Evolutionary conservation across 2,797 vertebrate species (phyloP).

Genomic region (Oreonectes daqikongensis): DNA sequence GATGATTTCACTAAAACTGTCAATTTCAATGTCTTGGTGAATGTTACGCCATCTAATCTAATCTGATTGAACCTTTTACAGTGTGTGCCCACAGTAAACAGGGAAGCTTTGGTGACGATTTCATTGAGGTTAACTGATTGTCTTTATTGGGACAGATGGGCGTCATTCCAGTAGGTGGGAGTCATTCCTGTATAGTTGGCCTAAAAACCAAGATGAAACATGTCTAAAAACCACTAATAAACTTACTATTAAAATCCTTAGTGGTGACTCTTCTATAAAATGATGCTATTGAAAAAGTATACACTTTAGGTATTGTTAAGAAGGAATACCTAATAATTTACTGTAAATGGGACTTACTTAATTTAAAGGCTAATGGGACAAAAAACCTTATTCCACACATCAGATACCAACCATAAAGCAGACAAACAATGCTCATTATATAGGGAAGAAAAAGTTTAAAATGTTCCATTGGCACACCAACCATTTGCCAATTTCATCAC

Average conservation of each 20-base stretch:
- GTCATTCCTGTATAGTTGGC: constrained; percentile 47
- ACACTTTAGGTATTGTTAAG: constrained; percentile 51
- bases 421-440: constrained; percentile 49
- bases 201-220: constrained; percentile 56
- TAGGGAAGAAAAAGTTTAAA: constrained; percentile 55
- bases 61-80: neutral
- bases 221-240: constrained; percentile 68
- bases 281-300: constrained; percentile 53
- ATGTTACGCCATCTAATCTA: neutral
- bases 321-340: constrained; percentile 52
- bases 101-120: neutral
- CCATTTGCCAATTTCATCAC: constrained; percentile 59
- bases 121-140: neutral
- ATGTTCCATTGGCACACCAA: constrained; percentile 57
- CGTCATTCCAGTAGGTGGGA: constrained; percentile 33
- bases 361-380: no score
- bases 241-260: constrained; percentile 50
- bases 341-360: neutral
- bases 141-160: neutral
- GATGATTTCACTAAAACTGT: constrained; percentile 7
- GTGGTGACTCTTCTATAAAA: constrained; percentile 52
- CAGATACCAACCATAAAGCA: constrained; percentile 66
- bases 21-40: constrained; percentile 11
- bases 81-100: neutral
- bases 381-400: neutral